Conservation (phyloP, 2,888 invertebrate genomes). For the Phrixothrix hirtus region DNA sequence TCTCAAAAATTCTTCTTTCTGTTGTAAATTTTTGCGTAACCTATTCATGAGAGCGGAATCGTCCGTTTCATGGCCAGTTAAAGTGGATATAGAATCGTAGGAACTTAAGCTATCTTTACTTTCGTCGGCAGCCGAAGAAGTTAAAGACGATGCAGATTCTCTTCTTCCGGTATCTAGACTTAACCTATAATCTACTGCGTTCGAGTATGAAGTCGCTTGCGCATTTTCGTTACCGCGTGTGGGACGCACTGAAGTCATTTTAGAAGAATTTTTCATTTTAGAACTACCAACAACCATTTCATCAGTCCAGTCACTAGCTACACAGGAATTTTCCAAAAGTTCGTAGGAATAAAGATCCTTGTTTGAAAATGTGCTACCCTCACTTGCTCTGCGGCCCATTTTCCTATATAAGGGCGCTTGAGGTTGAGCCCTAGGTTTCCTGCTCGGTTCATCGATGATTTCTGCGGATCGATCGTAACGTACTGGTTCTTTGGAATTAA, state of each 20-base stretch:
- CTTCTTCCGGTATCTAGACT: constrained; percentile 61
- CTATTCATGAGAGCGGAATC: constrained; percentile 72
- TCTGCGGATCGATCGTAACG: constrained; percentile 24
- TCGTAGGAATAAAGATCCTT: constrained; percentile 35
- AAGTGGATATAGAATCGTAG: constrained; percentile 69
- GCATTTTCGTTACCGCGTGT: constrained; percentile 33
- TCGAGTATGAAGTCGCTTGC: constrained; percentile 39
- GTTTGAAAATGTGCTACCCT: constrained; percentile 55
- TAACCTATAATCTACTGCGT: constrained; percentile 54
- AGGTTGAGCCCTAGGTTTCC: constrained; percentile 53
- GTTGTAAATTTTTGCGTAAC: constrained; percentile 82
- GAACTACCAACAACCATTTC: constrained; percentile 42
- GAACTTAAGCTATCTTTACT: constrained; percentile 72
- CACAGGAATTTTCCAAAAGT: constrained; percentile 29
- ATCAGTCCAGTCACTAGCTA: constrained; percentile 33
- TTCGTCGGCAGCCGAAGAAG: constrained; percentile 66
- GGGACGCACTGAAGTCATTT: constrained; percentile 13
- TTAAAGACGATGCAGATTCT: constrained; percentile 63
- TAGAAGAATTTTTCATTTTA: constrained; percentile 25
- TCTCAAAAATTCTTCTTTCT: constrained; percentile 86
- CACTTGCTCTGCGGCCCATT: constrained; percentile 60
- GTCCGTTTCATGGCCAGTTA: constrained; percentile 69
- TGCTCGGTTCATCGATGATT: constrained; percentile 47
- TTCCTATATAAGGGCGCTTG: constrained; percentile 53
- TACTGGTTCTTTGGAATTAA: constrained; percentile 7